A percentile compares a stretch with the other conserved stretches of the same genome.
Conservation (phyloP, 1,140 invertebrate species). For the Caerostris extrusa region DNA sequence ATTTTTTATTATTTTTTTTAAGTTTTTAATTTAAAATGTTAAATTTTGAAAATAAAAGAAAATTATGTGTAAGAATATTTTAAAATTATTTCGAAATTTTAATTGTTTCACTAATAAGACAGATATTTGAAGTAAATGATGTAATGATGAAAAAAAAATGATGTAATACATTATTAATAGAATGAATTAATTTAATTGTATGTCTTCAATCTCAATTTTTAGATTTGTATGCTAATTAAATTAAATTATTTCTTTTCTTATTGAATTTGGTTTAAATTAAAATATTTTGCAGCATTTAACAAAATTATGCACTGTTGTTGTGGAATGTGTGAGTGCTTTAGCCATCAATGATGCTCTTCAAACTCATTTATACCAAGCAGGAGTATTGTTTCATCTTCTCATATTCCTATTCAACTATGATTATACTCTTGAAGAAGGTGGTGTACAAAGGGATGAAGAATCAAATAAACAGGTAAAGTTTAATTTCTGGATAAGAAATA, state of each 20-base stretch:
- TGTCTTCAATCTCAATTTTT: not conserved
- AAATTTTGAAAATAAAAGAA: too few relatives aligned
- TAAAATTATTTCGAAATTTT: too few relatives aligned
- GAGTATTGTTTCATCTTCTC: conserved; percentile 95
- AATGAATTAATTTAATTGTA: not conserved
- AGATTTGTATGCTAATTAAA: not conserved
- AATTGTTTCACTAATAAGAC: too few relatives aligned
- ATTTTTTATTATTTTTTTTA: too few relatives aligned
- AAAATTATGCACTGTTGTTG: conserved; percentile 89
- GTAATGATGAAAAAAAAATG: too few relatives aligned
- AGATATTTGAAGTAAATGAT: too few relatives aligned
- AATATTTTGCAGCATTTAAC: conserved; percentile 83
- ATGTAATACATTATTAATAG: too few relatives aligned
- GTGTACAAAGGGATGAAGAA: conserved; percentile 91
- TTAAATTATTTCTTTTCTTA: not conserved
- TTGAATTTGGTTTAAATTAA: not conserved
- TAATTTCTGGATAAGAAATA: too few relatives aligned
- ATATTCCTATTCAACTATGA: conserved; percentile 97
- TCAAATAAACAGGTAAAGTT: conserved; percentile 89
- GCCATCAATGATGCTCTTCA: conserved; percentile 92
- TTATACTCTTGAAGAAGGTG: conserved; percentile 98
- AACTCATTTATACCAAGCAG: conserved; percentile 93
- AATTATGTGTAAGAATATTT: too few relatives aligned
- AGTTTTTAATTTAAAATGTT: too few relatives aligned
- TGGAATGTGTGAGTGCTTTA: conserved; percentile 92